Conservation (phyloP, 2,113 vertebrate species). For the Mesembrinibis cayennensis region DNA sequence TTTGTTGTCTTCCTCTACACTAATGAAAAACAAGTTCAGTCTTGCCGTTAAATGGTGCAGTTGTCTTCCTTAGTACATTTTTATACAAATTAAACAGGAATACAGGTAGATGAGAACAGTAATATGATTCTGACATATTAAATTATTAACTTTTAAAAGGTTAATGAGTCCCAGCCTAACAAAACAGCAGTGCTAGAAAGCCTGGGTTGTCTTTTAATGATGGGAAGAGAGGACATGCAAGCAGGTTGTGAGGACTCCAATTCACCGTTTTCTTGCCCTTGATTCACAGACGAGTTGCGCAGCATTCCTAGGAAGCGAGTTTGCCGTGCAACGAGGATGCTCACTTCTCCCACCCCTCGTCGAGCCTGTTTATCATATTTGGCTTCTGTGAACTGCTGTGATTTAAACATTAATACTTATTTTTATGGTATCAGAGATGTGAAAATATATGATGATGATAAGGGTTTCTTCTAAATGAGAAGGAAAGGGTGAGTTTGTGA, state of each 20-base stretch:
- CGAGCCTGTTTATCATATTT: not conserved
- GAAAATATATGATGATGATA: not conserved
- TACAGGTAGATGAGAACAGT: not conserved
- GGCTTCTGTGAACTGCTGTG: not conserved
- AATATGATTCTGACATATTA: not conserved
- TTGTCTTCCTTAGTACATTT: not conserved
- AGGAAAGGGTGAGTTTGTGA: not conserved
- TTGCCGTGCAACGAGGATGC: not conserved
- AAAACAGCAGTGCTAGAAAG: not conserved
- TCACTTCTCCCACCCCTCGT: not conserved
- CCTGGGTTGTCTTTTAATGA: not conserved
- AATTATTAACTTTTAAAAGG: conserved; percentile 16
- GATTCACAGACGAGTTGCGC: not conserved
- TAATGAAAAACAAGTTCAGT: not conserved
- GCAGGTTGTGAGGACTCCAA: not conserved
- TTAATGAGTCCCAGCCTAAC: not conserved
- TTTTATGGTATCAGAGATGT: not conserved
- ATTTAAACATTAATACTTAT: not conserved
- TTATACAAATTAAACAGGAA: conserved; percentile 7
- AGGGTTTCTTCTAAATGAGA: not conserved
- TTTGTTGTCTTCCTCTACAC: conserved; percentile 7
- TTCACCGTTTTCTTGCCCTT: not conserved
- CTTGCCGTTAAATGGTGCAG: not conserved
- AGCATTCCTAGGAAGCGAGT: fast-evolving
- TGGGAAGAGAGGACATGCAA: not conserved